Conservation (phyloP, 2,797 vertebrate species). For the Philypnodon macrostomus region DNA sequence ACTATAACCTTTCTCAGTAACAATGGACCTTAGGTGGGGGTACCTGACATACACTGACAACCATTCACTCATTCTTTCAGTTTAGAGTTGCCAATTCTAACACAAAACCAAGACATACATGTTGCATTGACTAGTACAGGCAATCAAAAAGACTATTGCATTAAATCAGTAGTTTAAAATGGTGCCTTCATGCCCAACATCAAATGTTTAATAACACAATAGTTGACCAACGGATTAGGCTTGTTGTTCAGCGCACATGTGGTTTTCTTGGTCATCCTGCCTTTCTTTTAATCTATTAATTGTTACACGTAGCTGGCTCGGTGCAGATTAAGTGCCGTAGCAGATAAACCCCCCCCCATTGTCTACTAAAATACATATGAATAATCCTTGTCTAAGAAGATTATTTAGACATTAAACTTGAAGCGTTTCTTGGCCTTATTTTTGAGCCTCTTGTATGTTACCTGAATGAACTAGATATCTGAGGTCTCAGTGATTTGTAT, state of each 20-base stretch:
- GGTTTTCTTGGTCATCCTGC: conserved; percentile 6
- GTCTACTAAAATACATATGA: conserved; percentile 6
- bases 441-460: conserved; percentile 4
- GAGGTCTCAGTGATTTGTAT: conserved; percentile 10
- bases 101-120: no score
- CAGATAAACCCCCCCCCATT: conserved; percentile 9
- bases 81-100: no score
- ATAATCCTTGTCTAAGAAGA: conserved; percentile 13
- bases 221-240: not conserved
- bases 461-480: not conserved
- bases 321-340: not conserved
- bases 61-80: no score
- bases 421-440: conserved; percentile 7
- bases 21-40: not conserved
- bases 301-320: conserved; percentile 3
- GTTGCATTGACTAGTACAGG: no score
- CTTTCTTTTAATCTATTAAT: conserved; percentile 7
- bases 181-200: not conserved
- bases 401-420: conserved; percentile 5
- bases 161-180: no score
- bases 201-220: not conserved
- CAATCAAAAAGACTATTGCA: not conserved
- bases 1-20: no score
- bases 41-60: no score
- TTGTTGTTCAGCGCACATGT: not conserved